Conservation (phyloP, 2,797 vertebrate species). For the Pipistrellus pygmaeus region DNA sequence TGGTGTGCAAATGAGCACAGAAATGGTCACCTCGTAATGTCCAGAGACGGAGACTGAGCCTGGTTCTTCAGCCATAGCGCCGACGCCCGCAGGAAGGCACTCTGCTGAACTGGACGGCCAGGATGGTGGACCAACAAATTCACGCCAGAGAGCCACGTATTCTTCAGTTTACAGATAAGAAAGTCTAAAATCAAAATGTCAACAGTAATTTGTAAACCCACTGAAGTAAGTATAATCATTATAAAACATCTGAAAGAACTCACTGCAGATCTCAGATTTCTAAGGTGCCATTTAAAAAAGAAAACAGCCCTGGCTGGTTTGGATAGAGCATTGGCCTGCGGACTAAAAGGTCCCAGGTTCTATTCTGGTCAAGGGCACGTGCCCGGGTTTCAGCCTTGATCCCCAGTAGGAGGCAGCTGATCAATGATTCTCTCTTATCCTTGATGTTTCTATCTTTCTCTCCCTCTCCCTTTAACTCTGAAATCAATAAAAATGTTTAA, state of each 20-base stretch:
- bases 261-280: conserved; percentile 9
- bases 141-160: conserved; percentile 93
- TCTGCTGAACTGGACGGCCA: conserved; percentile 87
- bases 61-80: conserved; percentile 94
- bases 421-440: no score
- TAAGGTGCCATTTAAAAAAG: conserved; percentile 37
- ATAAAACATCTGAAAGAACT: conserved; percentile 60
- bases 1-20: neutral
- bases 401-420: no score
- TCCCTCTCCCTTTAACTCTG: no score
- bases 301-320: conserved; percentile 23
- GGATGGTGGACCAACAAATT: conserved; percentile 91
- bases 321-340: no score
- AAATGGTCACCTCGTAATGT: conserved; percentile 91
- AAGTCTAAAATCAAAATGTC: conserved; percentile 88
- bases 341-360: no score
- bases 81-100: conserved; percentile 91
- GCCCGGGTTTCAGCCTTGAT: no score
- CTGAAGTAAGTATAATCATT: neutral
- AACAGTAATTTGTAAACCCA: conserved; percentile 66
- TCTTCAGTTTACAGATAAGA: conserved; percentile 92
- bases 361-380: no score
- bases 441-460: no score
- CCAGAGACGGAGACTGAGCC: conserved; percentile 89
- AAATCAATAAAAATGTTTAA: no score